These are phyloP conservation scores for Pterocles burchelli DNA, from an alignment of 2,113 vertebrate species.

Conservation along the genomic window DNA sequence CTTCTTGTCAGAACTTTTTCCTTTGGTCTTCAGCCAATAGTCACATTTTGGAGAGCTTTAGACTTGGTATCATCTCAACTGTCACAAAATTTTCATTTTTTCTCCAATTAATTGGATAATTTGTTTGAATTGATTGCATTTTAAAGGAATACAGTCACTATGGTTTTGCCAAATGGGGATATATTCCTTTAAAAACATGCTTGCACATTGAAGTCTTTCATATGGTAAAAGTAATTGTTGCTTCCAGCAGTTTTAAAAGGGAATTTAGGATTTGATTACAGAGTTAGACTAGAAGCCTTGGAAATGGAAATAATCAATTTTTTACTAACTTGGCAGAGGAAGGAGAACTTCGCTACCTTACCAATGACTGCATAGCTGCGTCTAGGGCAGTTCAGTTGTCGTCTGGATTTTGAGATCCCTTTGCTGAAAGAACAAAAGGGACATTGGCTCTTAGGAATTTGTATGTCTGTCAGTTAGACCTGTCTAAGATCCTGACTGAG, in stretches of 20 bases:
- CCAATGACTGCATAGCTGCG: background rate
- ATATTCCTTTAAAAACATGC: background rate
- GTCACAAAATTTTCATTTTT: background rate
- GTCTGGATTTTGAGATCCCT: background rate
- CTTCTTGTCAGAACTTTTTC: background rate
- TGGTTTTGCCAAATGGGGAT: background rate
- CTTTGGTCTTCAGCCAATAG: constrained; percentile 31
- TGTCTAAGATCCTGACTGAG: background rate
- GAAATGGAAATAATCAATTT: background rate
- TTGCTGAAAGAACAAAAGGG: background rate
- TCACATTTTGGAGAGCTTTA: background rate
- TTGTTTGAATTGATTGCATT: background rate
- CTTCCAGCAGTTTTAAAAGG: background rate
- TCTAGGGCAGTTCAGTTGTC: background rate
- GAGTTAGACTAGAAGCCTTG: background rate
- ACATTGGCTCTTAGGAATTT: background rate
- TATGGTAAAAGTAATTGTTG: background rate
- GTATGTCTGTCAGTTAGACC: background rate
- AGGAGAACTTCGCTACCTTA: background rate
- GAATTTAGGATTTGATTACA: background rate
- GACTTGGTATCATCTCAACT: background rate
- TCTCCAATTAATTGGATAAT: background rate
- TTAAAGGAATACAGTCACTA: background rate
- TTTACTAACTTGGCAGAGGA: background rate
- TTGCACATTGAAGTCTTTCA: background rate